Percentiles rank a stretch among this genome's conserved stretches.
These are phyloP conservation scores for Narcine bancroftii DNA, from an alignment of 2,113 vertebrate species.

Conservation along the genomic window DNA sequence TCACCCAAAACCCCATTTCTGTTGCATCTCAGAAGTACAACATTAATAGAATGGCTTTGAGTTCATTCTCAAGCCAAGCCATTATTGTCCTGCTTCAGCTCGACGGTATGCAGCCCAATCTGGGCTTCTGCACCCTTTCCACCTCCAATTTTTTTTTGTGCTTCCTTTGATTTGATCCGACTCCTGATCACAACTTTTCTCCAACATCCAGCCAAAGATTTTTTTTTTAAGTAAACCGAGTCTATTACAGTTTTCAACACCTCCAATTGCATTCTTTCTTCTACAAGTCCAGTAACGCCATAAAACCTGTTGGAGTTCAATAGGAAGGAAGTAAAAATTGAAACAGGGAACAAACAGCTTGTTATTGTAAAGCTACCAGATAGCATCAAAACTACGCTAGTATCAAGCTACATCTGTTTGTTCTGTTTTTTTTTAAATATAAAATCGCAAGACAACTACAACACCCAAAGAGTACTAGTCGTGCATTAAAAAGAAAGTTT, in stretches of 20 bases:
- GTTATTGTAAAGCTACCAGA: slow-evolving; percentile 22
- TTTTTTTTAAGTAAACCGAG: not conserved
- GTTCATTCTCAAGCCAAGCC: not conserved
- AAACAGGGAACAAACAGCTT: slow-evolving; percentile 20
- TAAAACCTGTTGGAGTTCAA: not conserved
- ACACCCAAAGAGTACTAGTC: not conserved
- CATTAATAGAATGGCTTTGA: not conserved
- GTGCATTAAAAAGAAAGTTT: not conserved
- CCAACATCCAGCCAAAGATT: not conserved
- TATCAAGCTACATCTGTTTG: not conserved
- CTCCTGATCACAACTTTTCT: not conserved
- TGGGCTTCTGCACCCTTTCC: not conserved
- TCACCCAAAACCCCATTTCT: not conserved
- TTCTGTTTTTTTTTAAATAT: not conserved
- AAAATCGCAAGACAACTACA: not conserved
- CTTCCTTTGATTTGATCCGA: not conserved
- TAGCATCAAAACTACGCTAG: not conserved
- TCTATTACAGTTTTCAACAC: slow-evolving; percentile 1
- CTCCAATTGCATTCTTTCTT: not conserved
- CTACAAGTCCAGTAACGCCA: not conserved
- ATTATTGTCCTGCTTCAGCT: not conserved
- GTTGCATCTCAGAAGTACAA: not conserved
- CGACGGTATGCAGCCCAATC: no score
- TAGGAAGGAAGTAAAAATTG: not conserved
- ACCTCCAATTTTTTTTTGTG: not conserved